Evolutionary conservation across 2,113 vertebrate genomes (phyloP), one percentile per base, ranked within the genome.

Genomic region (Aythya baeri): DNA sequence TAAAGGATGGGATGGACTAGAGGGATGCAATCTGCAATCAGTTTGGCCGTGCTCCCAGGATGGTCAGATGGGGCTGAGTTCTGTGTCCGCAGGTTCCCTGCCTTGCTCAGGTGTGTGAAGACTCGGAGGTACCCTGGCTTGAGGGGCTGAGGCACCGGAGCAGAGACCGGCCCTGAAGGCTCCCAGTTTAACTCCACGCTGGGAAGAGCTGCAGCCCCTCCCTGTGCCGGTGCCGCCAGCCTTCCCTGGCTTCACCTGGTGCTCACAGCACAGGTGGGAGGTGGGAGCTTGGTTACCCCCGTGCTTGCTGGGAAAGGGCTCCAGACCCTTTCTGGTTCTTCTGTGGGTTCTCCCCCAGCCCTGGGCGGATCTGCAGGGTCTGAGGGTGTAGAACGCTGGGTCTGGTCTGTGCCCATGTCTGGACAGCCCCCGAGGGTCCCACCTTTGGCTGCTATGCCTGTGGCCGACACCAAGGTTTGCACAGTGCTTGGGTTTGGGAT

Each of bases 301-400:
- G 23, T 59, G 25, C 34, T 26, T 67, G 44, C 25, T 5, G 8
- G 12, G 29, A 34, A 22, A 2, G 11, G 8, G 2, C 1, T 6
- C 0, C 0, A 65, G 72, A 31, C 15, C 23, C 41, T 58, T 34
- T 9, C 9, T 65, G 18, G 0, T 49, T 81, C 32, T 58, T 21
- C 31, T 27, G 9, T 16, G 14, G 22, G 21, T 32, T 22, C 21
- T 75, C 22, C 22, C 21, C 21, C 36, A 22, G 26, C 36, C 34
- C 44, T 4, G 2, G 11, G 31, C n/a, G 17, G 26, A 67, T 20
- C 34, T 73, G 18, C 21, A 49, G 18, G 59, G 43, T 31, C 34
- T 59, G 52, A 17, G n/a, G 62, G 3, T 43, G 31, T 43, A 0
- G 0, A 63, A 4, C 1, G 3, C 4, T 13, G 46, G 29, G 49